Evolutionary conservation across 1,140 invertebrate genomes (phyloP).

Genomic region (Cecropterus lyciades): DNA sequence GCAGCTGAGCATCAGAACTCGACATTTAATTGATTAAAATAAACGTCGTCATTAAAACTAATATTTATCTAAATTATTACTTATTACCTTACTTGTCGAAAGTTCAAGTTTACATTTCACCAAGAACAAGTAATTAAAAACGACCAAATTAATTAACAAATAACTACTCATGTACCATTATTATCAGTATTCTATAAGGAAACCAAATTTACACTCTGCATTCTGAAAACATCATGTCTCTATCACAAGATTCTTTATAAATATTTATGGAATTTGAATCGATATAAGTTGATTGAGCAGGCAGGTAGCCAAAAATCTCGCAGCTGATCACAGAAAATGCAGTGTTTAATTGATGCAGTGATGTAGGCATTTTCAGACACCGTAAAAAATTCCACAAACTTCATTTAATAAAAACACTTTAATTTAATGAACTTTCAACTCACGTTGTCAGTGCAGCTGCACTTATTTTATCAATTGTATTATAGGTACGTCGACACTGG

Average conservation of each 20-base stretch:
- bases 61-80: too few species aligned
- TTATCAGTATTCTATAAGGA: too few species aligned
- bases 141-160: too few species aligned
- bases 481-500: neutral
- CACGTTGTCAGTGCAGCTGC: conserved; percentile 16
- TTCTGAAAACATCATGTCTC: neutral
- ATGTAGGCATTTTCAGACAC: neutral
- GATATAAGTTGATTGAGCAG: conserved; percentile 14
- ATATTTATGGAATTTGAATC: conserved; percentile 27
- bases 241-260: conserved; percentile 2
- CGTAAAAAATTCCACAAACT: neutral
- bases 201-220: neutral
- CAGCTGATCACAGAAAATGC: conserved; percentile 7
- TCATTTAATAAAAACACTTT: neutral
- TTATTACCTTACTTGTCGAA: too few species aligned
- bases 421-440: conserved; percentile 22
- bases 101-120: too few species aligned
- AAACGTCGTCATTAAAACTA: too few species aligned
- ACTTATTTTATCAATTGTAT: neutral
- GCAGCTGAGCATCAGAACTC: too few species aligned
- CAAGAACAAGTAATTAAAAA: too few species aligned
- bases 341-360: neutral
- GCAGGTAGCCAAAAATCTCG: conserved; percentile 27
- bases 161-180: too few species aligned
- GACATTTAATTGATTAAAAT: too few species aligned